Evolutionary conservation across 2,888 invertebrate species (phyloP).

Genomic region (Microctonus aethiopoides): DNA sequence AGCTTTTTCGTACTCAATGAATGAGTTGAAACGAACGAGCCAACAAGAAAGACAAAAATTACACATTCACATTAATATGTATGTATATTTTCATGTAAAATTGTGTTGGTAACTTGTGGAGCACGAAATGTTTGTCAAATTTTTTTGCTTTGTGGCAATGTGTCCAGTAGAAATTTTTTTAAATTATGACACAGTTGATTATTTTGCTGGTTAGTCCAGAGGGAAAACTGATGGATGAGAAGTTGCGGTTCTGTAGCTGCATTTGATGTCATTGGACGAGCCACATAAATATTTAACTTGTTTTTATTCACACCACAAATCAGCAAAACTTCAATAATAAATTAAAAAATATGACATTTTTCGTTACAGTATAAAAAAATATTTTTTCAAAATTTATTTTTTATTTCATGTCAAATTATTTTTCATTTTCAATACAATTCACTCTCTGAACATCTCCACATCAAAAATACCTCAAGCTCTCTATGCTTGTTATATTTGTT

Average conservation of each 20-base stretch:
- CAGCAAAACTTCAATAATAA: neutral
- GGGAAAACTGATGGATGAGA: neutral
- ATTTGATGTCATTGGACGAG: neutral
- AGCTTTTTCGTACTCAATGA: neutral
- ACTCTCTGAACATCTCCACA: neutral
- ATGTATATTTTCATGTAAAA: neutral
- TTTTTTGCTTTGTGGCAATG: neutral
- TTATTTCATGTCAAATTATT: neutral
- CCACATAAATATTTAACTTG: neutral
- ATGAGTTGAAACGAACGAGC: neutral
- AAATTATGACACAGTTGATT: neutral
- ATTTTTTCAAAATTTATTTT: no score
- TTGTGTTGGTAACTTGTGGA: neutral
- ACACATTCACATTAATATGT: neutral
- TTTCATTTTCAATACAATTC: neutral
- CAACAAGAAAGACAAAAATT: neutral
- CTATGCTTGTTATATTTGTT: neutral
- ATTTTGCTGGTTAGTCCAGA: neutral
- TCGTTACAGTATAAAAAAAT: no score
- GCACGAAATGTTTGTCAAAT: slow-evolving; percentile 10
- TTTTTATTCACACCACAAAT: neutral
- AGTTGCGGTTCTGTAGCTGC: neutral
- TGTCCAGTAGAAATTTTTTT: neutral
- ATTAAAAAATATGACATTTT: no score
- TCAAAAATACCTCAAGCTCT: neutral